Evolutionary conservation across 2,888 invertebrate species (phyloP).

Genomic region (Eledone cirrhosa): DNA sequence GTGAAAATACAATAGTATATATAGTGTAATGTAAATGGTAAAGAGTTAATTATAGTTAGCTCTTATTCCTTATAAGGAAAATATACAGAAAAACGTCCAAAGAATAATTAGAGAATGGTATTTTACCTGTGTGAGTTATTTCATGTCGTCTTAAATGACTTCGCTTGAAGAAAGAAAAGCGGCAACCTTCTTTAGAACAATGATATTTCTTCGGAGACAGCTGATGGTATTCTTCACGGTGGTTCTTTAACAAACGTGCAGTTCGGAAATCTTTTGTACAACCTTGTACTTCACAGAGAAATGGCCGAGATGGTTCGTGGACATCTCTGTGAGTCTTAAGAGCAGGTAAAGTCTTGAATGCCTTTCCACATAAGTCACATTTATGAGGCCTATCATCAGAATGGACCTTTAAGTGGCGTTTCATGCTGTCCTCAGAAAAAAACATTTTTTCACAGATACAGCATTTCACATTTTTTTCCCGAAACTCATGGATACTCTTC

Average conservation of each 20-base stretch:
- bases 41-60: too few species aligned
- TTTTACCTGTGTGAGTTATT: slow-evolving; percentile 62
- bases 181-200: slow-evolving; percentile 60
- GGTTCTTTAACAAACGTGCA: slow-evolving; percentile 54
- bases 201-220: slow-evolving; percentile 54
- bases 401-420: slow-evolving; percentile 56
- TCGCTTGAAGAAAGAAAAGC: slow-evolving; percentile 62
- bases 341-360: slow-evolving; percentile 57
- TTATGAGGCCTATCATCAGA: slow-evolving; percentile 52
- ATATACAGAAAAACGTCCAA: too few species aligned
- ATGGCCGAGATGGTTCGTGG: slow-evolving; percentile 55
- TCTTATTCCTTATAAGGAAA: too few species aligned
- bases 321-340: slow-evolving; percentile 55
- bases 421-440: slow-evolving; percentile 58
- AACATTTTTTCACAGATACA: slow-evolving; percentile 59
- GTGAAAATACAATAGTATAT: too few species aligned
- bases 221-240: slow-evolving; percentile 58
- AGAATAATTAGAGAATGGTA: too few species aligned
- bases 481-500: slow-evolving; percentile 53
- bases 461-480: slow-evolving; percentile 44
- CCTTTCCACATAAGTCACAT: slow-evolving; percentile 58
- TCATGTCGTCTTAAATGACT: slow-evolving; percentile 63
- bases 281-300: slow-evolving; percentile 57
- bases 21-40: too few species aligned
- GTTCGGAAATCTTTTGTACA: slow-evolving; percentile 59